These are phyloP conservation scores for Pinctada fucata DNA, from an alignment of 2,888 invertebrate genomes.

Conservation along the genomic window DNA sequence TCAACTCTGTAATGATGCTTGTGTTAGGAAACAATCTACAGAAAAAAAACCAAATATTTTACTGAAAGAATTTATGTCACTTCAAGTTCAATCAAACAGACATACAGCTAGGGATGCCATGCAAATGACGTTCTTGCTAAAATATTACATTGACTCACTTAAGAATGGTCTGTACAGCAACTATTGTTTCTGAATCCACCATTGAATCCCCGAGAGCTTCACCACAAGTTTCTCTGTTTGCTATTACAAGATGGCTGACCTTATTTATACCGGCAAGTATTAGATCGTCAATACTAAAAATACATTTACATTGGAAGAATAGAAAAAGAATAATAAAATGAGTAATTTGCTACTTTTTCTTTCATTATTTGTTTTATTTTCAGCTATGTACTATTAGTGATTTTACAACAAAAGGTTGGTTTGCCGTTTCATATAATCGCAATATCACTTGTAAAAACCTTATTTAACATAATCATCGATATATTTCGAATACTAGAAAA, in stretches of 20 bases:
- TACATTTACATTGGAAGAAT: background rate
- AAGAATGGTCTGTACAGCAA: slow-evolving; percentile 98
- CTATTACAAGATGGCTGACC: slow-evolving; percentile 94
- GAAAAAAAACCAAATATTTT: background rate
- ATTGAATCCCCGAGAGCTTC: slow-evolving; percentile 96
- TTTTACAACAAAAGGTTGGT: too few relatives aligned
- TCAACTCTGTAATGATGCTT: slow-evolving; percentile 97
- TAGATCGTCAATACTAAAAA: slow-evolving; percentile 90
- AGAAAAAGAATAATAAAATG: background rate
- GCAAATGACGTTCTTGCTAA: too few relatives aligned
- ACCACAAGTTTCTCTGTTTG: slow-evolving; percentile 95
- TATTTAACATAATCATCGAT: too few relatives aligned
- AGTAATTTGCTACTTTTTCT: too few relatives aligned
- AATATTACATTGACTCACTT: slow-evolving; percentile 82
- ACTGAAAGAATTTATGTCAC: too few relatives aligned
- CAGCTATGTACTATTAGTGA: too few relatives aligned
- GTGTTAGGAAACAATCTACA: slow-evolving; percentile 96
- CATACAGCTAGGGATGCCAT: too few relatives aligned
- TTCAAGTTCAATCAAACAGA: too few relatives aligned
- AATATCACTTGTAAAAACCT: too few relatives aligned
- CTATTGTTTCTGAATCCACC: slow-evolving; percentile 97
- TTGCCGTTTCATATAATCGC: too few relatives aligned
- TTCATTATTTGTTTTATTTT: too few relatives aligned
- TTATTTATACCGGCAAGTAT: slow-evolving; percentile 94
- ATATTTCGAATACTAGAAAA: too few relatives aligned